A percentile compares a stretch with the other conserved stretches of the same genome.
Evolutionary conservation across 92 coral and sea anemone genomes (phyloP).

Genomic region (Epizoanthus illoricatus): DNA sequence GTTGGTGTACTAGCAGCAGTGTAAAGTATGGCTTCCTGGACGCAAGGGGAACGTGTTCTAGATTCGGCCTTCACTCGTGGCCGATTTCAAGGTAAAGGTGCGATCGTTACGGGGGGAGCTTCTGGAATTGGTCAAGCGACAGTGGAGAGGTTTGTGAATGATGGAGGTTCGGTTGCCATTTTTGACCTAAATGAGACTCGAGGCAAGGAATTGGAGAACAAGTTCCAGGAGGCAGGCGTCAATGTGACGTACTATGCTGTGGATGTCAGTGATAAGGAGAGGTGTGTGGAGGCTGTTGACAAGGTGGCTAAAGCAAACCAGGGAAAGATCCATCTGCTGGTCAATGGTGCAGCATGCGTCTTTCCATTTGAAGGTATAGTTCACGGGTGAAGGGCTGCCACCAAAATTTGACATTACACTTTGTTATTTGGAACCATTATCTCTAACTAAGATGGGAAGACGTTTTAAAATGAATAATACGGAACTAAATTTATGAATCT

Average conservation of each 20-base stretch:
- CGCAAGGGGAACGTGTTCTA: background rate
- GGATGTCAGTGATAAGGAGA: constrained; percentile 61
- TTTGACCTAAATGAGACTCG: constrained; percentile 61
- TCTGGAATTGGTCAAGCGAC: constrained; percentile 71
- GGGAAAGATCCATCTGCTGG: constrained; percentile 48
- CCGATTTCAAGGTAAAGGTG: constrained; percentile 52
- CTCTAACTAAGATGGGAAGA: background rate
- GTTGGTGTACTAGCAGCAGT: no score
- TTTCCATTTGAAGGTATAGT: constrained; percentile 40
- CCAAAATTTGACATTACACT: background rate
- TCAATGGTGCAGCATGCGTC: constrained; percentile 47
- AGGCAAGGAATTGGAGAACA: constrained; percentile 51
- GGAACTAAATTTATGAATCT: no score
- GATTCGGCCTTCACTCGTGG: constrained; percentile 57
- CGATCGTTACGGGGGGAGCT: constrained; percentile 71
- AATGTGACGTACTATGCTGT: constrained; percentile 49
- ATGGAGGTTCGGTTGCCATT: constrained; percentile 66
- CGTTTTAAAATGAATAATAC: no score
- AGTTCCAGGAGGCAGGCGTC: constrained; percentile 45
- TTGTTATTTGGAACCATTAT: background rate
- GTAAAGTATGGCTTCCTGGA: background rate
- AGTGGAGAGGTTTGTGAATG: constrained; percentile 63
- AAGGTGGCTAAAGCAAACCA: constrained; percentile 48
- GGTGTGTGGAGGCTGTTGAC: constrained; percentile 59
- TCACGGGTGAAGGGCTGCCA: no score